phyloP scores from a whole-genome alignment of 2,113 vertebrate species.

The Rhynchomys soricoides region DNA sequence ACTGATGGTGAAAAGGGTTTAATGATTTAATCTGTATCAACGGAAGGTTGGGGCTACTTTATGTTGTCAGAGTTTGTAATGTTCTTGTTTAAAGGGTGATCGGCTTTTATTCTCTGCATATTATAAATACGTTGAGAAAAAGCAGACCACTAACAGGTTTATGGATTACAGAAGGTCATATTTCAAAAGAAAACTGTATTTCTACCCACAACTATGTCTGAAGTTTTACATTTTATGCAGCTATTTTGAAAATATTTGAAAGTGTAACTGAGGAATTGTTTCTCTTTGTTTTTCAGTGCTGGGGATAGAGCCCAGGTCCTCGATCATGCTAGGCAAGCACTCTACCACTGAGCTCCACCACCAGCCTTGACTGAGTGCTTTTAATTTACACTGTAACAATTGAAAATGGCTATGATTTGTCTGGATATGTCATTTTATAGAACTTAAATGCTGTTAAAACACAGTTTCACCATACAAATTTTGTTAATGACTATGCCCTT shows the following conservation, averaged over 20 bases:
- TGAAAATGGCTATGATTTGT: constrained; percentile 33
- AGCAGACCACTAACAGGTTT: not conserved
- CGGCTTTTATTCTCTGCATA: constrained; percentile 28
- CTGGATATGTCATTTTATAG: constrained; percentile 10
- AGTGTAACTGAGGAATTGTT: constrained; percentile 2
- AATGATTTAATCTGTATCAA: not conserved
- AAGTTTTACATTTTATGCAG: constrained; percentile 20
- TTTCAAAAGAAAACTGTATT: constrained; percentile 57
- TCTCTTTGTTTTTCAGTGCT: not conserved
- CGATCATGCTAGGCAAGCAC: not conserved
- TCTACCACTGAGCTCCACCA: not conserved
- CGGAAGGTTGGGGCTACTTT: not conserved
- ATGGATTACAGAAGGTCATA: not conserved
- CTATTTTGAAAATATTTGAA: constrained; percentile 1
- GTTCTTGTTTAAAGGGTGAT: not conserved
- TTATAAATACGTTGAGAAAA: constrained; percentile 33
- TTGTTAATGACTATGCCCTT: constrained; percentile 35
- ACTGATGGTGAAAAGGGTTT: not conserved
- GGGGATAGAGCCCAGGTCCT: not conserved
- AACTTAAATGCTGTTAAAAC: not conserved
- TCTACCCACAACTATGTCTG: not conserved
- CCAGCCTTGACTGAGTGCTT: not conserved
- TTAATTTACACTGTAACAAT: constrained; percentile 32
- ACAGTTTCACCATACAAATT: constrained; percentile 22
- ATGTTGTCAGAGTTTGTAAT: not conserved